Evolutionary conservation across 2,888 invertebrate species (phyloP), one percentile per base, ranked within the genome.

Genomic region (Heteromurus nitidus): DNA sequence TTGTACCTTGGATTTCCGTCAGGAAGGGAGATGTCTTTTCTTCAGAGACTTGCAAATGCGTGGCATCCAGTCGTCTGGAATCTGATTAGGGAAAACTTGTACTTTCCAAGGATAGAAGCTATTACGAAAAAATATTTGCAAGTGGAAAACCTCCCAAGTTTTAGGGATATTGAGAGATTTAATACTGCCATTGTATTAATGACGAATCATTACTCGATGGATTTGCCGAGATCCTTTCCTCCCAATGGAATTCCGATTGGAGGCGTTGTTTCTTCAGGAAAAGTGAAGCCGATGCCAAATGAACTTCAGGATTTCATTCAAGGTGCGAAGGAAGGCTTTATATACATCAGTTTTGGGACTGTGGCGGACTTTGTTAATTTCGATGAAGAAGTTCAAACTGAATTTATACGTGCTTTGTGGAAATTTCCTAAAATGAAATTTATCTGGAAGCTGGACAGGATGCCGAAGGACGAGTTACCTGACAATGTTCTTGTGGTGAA

Each of bases 191-290:
- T 83, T 9, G 22, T 86, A 16, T 13, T 82, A 5, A n/a, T 80
- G 2, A 86, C 82, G 58, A 82, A 72, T 5, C 83, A 86, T 24
- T 84, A 55, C 31, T 65, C 80, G 3, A 68, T 84, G 24, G 85
- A 85, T 26, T 79, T 68, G 18, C 79, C 84, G 1, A 81, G 84
- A 47, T 75, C 82, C 9, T n/a, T 82, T n/a, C 85, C 85, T 18
- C 83, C 86, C 0, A 31, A 80, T 30, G 74, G 69, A 0, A 42
- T 85, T 2, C 50, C 77, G 1, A 67, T 84, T 44, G 73, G 74
- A 18, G 82, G 82, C 3, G 24, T 30, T 36, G 70, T 70, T 0
- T 31, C 30, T 26, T 2, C 30, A 11, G 31, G 30, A 1, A 47
- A 67, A 16, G 16, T 16, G 16, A 67, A 80, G 24, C 72, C 73